Percentiles rank a stretch among this genome's conserved stretches.
Conservation (phyloP, 1,140 invertebrate genomes). For the Megathymus violae region DNA sequence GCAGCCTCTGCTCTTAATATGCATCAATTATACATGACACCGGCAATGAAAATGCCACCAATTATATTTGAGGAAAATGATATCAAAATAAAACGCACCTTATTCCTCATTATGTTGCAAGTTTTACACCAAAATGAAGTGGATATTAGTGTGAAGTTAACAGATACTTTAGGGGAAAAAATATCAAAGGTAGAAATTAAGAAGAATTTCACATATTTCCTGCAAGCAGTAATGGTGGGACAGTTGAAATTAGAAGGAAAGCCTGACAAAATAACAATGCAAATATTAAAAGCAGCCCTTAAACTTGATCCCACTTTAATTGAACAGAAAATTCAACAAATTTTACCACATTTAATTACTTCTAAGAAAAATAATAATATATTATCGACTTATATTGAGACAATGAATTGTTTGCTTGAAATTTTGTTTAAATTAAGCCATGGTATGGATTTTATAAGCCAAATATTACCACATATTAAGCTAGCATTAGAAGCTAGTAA, state of each 20-base stretch:
- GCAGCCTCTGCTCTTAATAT: slow-evolving; percentile 56
- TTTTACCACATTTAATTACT: slow-evolving; percentile 66
- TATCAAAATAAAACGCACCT: slow-evolving; percentile 62
- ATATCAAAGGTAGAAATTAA: slow-evolving; percentile 67
- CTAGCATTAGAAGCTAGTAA: slow-evolving; percentile 57
- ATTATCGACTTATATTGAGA: slow-evolving; percentile 57
- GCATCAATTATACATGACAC: slow-evolving; percentile 62
- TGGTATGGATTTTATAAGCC: slow-evolving; percentile 60
- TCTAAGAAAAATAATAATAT: slow-evolving; percentile 59
- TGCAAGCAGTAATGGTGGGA: slow-evolving; percentile 67
- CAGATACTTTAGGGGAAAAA: slow-evolving; percentile 68
- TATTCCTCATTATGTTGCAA: slow-evolving; percentile 68
- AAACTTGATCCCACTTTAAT: slow-evolving; percentile 68
- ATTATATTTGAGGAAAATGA: slow-evolving; percentile 60
- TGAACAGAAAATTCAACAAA: slow-evolving; percentile 62
- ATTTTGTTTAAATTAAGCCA: slow-evolving; percentile 71
- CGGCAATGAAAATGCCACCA: slow-evolving; percentile 58
- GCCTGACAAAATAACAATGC: slow-evolving; percentile 62
- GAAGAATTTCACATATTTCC: slow-evolving; percentile 65
- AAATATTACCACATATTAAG: slow-evolving; percentile 68
- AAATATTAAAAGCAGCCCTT: slow-evolving; percentile 65
- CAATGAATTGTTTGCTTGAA: slow-evolving; percentile 65
- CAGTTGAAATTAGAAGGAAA: slow-evolving; percentile 70
- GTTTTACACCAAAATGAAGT: slow-evolving; percentile 62
- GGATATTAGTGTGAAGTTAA: slow-evolving; percentile 64